Evolutionary conservation across 2,113 vertebrate genomes (phyloP).

Genomic region (Prionailurus viverrinus): DNA sequence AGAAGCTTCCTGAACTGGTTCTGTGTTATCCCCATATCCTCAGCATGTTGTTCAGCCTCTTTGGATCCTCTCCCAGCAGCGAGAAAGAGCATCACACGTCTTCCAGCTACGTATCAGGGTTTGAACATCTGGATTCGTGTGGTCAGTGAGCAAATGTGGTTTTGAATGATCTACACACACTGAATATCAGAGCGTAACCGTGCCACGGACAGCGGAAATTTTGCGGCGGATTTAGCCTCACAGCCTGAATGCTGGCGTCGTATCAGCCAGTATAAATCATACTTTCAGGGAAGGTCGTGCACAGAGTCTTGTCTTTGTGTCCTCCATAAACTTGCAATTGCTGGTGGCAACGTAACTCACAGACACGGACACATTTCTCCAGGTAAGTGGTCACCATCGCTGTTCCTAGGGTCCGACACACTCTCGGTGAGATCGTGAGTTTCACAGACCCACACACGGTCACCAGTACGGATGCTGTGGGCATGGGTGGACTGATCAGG

Average conservation of each 20-base stretch:
- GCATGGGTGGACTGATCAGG: slow-evolving; percentile 94
- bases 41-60: slow-evolving; percentile 95
- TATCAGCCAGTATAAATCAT: slow-evolving; percentile 98
- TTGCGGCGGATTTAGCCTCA: slow-evolving; percentile 95
- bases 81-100: slow-evolving; percentile 94
- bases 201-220: slow-evolving; percentile 97
- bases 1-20: slow-evolving; percentile 90
- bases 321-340: slow-evolving; percentile 96
- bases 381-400: slow-evolving; percentile 98
- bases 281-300: slow-evolving; percentile 96
- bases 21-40: slow-evolving; percentile 93
- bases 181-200: slow-evolving; percentile 94
- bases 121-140: slow-evolving; percentile 90
- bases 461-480: slow-evolving; percentile 96
- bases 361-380: slow-evolving; percentile 97
- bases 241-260: slow-evolving; percentile 94
- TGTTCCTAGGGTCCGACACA: slow-evolving; percentile 94
- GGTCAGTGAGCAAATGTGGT: slow-evolving; percentile 93
- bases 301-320: slow-evolving; percentile 98
- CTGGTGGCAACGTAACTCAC: slow-evolving; percentile 96
- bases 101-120: slow-evolving; percentile 96
- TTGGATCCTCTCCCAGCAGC: slow-evolving; percentile 92
- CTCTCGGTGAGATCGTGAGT: slow-evolving; percentile 97
- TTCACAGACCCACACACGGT: slow-evolving; percentile 94
- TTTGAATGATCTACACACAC: slow-evolving; percentile 93